These are phyloP conservation scores for Planococcus citri DNA, from an alignment of 1,140 invertebrate genomes.

Conservation along the genomic window DNA sequence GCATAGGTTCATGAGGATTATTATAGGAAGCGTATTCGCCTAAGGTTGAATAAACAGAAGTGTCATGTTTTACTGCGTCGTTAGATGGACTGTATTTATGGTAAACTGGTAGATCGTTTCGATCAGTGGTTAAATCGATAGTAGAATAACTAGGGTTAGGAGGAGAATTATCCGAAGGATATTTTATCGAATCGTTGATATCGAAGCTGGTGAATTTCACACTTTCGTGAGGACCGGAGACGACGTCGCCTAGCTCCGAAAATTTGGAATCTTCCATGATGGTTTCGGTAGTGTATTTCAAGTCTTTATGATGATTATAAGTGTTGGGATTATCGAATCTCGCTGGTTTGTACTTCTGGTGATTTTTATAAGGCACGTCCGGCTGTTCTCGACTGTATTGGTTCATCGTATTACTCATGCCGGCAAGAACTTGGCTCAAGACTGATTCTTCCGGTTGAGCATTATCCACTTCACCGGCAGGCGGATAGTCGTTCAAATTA, in stretches of 20 bases:
- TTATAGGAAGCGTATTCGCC: constrained; percentile 10
- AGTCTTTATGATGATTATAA: not conserved
- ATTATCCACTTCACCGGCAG: constrained; percentile 26
- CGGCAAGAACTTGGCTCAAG: constrained; percentile 54
- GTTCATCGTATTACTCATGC: constrained; percentile 31
- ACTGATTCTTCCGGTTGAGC: constrained; percentile 59
- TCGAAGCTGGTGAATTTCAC: constrained; percentile 15
- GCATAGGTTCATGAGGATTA: constrained; percentile 1
- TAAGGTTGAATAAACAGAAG: not conserved
- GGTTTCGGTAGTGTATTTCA: not conserved
- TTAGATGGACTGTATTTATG: not conserved
- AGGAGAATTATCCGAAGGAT: not conserved
- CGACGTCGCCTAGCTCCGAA: constrained; percentile 11
- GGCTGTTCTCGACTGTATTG: constrained; percentile 25
- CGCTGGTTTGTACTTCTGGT: constrained; percentile 23
- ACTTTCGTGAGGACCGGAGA: not conserved
- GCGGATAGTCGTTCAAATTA: constrained; percentile 28
- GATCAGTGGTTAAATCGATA: not conserved
- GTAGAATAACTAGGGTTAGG: not conserved
- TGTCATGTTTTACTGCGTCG: not conserved
- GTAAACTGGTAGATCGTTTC: not conserved
- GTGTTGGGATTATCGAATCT: constrained; percentile 1
- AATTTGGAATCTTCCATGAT: constrained; percentile 10
- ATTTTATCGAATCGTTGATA: constrained; percentile 15
- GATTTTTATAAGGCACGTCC: not conserved